Evolutionary conservation across 2,113 vertebrate species (phyloP).

Genomic region (Tyto alba): DNA sequence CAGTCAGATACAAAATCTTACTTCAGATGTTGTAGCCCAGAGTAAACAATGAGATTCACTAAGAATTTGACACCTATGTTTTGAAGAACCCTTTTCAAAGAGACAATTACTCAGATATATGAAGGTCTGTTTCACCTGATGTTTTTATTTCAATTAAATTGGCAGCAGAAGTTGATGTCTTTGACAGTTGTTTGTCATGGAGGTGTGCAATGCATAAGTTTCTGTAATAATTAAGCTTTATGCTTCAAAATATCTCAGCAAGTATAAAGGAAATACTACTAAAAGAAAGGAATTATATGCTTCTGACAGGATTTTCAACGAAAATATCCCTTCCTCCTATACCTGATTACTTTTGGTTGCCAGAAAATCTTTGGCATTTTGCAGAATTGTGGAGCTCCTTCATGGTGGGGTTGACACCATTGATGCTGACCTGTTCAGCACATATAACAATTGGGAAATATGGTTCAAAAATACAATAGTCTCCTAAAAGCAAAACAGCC

Average conservation of each 20-base stretch:
- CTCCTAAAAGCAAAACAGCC: neutral
- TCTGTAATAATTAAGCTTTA: slow-evolving; percentile 51
- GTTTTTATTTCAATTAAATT: slow-evolving; percentile 21
- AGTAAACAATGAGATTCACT: slow-evolving; percentile 37
- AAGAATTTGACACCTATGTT: slow-evolving; percentile 27
- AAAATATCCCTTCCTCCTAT: neutral
- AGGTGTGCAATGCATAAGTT: neutral
- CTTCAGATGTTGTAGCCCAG: slow-evolving; percentile 5
- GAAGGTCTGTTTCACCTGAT: slow-evolving; percentile 22
- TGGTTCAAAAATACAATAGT: neutral
- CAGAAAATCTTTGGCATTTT: slow-evolving; percentile 6
- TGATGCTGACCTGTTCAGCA: neutral
- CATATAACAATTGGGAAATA: neutral
- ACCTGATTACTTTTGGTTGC: neutral
- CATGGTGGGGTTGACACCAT: neutral
- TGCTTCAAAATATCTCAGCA: slow-evolving; percentile 48
- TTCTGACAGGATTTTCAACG: neutral
- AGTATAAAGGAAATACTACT: slow-evolving; percentile 27
- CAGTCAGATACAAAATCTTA: slow-evolving; percentile 30
- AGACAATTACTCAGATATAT: slow-evolving; percentile 26
- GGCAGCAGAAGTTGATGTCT: neutral
- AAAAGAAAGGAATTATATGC: slow-evolving; percentile 13
- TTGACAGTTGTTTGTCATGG: slow-evolving; percentile 42
- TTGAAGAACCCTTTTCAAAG: slow-evolving; percentile 37
- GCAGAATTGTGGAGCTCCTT: neutral